Conservation (phyloP, 2,797 vertebrate species). For the Bovichtus diacanthus region DNA sequence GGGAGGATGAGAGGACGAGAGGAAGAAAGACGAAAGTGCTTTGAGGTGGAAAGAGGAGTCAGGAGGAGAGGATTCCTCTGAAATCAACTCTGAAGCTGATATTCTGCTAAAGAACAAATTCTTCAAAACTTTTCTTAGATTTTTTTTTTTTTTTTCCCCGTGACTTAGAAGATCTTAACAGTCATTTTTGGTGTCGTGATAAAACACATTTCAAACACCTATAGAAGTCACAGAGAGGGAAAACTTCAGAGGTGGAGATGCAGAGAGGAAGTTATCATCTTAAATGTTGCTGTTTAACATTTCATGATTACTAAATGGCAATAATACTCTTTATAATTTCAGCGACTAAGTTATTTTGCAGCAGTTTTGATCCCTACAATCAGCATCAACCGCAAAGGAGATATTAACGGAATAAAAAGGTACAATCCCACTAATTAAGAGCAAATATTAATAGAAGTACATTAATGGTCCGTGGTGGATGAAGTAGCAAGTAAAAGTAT, state of each 20-base stretch:
- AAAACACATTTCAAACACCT: not conserved
- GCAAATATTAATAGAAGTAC: not conserved
- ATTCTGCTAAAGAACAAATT: slow-evolving; percentile 22
- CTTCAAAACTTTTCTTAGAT: not conserved
- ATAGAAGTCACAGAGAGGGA: not conserved
- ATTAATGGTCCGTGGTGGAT: too few relatives aligned
- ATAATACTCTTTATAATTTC: not conserved
- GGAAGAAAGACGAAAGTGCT: slow-evolving; percentile 7
- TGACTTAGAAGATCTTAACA: not conserved
- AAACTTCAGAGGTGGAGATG: not conserved
- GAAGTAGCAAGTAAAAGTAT: too few relatives aligned
- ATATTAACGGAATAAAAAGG: not conserved
- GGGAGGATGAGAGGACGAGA: slow-evolving; percentile 9
- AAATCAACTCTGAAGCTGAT: slow-evolving; percentile 38
- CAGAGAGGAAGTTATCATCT: not conserved
- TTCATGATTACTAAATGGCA: not conserved
- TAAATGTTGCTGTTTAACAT: not conserved
- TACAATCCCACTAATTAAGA: not conserved
- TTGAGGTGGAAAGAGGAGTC: slow-evolving; percentile 31
- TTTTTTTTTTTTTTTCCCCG: not conserved
- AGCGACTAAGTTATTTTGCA: too few relatives aligned
- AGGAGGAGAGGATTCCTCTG: slow-evolving; percentile 24
- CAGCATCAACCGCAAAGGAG: not conserved
- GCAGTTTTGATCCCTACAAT: not conserved
- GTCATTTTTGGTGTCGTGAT: not conserved